Evolutionary conservation across 2,888 invertebrate species (phyloP).

Genomic region (Pachydiplax longipennis): DNA sequence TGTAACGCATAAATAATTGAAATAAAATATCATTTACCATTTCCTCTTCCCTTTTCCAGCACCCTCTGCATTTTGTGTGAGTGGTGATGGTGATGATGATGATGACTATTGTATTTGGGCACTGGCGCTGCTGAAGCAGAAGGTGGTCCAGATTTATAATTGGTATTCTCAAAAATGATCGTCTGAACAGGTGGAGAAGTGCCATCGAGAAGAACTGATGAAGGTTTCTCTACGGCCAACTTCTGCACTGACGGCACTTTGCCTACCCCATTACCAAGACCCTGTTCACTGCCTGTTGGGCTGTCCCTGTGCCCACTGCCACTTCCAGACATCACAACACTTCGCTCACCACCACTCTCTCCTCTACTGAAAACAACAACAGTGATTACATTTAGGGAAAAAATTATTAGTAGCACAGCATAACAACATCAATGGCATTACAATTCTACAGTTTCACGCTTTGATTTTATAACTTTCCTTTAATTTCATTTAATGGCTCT

Average conservation of each 20-base stretch:
- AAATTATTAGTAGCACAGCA: neutral
- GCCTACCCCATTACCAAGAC: neutral
- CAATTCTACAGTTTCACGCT: no score
- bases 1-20: neutral
- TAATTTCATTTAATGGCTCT: no score
- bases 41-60: constrained; percentile 21
- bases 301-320: neutral
- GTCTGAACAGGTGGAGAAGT: constrained; percentile 84
- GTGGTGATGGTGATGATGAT: constrained; percentile 22
- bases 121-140: neutral
- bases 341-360: constrained; percentile 5
- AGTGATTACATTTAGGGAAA: neutral
- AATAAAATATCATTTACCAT: neutral
- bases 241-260: constrained; percentile 21
- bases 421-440: neutral
- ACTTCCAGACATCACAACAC: neutral
- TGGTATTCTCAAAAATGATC: constrained; percentile 91
- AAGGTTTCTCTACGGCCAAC: constrained; percentile 63
- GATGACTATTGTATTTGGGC: constrained; percentile 1
- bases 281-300: neutral
- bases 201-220: constrained; percentile 68
- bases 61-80: constrained; percentile 37
- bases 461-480: no score
- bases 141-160: constrained; percentile 73
- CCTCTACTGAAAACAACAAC: neutral